phyloP scores from a whole-genome alignment of 2,113 vertebrate genomes.

The Myxocyprinus asiaticus region DNA sequence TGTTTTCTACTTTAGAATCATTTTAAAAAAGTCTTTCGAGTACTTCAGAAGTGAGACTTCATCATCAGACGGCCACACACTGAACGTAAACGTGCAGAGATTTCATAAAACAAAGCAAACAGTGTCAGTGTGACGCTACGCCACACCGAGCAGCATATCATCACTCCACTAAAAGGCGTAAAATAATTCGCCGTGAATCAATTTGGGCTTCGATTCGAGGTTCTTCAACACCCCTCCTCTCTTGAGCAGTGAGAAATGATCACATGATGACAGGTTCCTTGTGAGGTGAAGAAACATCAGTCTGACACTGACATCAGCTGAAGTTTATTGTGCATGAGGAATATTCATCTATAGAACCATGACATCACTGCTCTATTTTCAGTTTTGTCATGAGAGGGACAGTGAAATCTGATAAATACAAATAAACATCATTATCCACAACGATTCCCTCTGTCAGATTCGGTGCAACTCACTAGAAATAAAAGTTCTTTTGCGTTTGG shows the following conservation, averaged over 20 bases:
- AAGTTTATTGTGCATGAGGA: constrained; percentile 38
- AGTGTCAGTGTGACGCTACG: constrained; percentile 34
- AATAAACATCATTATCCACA: too few species aligned
- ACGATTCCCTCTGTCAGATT: too few species aligned
- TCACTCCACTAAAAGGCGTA: constrained; percentile 43
- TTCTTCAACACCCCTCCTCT: background rate
- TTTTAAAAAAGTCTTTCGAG: background rate
- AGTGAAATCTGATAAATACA: too few species aligned
- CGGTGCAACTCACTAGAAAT: too few species aligned
- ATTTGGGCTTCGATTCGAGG: constrained; percentile 45
- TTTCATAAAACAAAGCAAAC: too few species aligned
- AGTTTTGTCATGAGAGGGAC: too few species aligned
- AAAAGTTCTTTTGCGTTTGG: too few species aligned
- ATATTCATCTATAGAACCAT: constrained; percentile 34
- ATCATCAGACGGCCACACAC: background rate
- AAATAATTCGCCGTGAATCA: constrained; percentile 54
- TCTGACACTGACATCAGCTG: constrained; percentile 41
- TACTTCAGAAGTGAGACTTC: constrained; percentile 27
- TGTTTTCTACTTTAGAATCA: constrained; percentile 35
- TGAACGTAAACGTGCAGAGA: constrained; percentile 21
- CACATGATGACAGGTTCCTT: constrained; percentile 49
- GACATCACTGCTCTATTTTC: background rate
- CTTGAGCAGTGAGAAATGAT: constrained; percentile 38
- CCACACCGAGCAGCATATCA: constrained; percentile 42
- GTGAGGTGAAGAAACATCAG: constrained; percentile 44